These are phyloP conservation scores for Drosophila austrosaltans DNA, from an alignment of 2,888 invertebrate species.

Conservation along the genomic window DNA sequence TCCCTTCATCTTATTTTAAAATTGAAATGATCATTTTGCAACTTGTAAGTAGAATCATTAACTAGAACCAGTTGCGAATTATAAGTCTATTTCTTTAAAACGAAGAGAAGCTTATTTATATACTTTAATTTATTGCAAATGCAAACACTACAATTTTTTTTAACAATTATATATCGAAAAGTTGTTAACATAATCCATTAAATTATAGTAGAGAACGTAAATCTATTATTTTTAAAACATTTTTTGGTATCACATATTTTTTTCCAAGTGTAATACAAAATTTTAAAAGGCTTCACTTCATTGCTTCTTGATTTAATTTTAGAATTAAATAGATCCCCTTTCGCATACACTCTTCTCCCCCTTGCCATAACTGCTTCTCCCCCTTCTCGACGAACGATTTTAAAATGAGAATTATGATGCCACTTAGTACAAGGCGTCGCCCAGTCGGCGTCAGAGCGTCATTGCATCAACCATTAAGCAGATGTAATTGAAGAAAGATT, in stretches of 20 bases:
- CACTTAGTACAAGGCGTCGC: conserved; percentile 41
- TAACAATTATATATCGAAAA: no score
- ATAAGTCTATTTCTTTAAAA: no score
- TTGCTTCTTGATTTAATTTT: conserved; percentile 74
- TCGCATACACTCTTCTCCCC: neutral
- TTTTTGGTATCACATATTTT: neutral
- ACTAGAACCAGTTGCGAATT: no score
- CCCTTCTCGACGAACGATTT: conserved; percentile 32
- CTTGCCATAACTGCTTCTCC: conserved; percentile 3
- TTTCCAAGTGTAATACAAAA: conserved; percentile 30
- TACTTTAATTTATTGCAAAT: no score
- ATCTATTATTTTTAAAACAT: no score
- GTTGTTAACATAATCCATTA: no score
- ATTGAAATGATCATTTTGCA: no score
- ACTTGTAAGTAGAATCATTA: no score
- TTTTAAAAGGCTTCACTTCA: conserved; percentile 67
- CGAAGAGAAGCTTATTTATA: no score
- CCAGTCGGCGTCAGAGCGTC: conserved; percentile 45
- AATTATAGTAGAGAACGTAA: no score
- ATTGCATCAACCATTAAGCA: conserved; percentile 39
- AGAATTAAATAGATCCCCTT: conserved; percentile 39
- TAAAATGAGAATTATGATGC: conserved; percentile 60
- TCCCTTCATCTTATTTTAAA: no score
- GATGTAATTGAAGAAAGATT: conserved; percentile 31
- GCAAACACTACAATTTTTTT: no score